A percentile compares a stretch with the other conserved stretches of the same genome.
Evolutionary conservation across 2,888 invertebrate genomes (phyloP).

Genomic region (Drosophila cracens): DNA sequence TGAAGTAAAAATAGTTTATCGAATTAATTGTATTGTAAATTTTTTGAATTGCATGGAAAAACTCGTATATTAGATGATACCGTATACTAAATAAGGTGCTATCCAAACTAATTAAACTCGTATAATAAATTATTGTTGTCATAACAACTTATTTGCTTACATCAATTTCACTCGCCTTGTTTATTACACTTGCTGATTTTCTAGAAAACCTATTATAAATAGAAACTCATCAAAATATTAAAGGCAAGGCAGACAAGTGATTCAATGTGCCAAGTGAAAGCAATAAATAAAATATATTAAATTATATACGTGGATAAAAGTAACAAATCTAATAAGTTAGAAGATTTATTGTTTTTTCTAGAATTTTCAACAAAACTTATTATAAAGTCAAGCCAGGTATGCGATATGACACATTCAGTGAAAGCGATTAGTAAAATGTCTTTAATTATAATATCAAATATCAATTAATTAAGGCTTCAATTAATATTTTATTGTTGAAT

Average conservation of each 20-base stretch:
- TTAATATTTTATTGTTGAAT: conserved; percentile 1
- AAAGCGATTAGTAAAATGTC: not conserved
- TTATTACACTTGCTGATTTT: not conserved
- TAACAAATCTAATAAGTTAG: not conserved
- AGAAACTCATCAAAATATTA: not conserved
- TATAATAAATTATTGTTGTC: not conserved
- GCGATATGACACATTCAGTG: not conserved
- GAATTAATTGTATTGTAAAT: not conserved
- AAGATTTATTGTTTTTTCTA: not conserved
- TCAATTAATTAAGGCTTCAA: not conserved
- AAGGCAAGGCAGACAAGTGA: not conserved
- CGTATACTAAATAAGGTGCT: not conserved
- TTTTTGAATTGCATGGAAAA: not conserved
- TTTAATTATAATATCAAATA: not conserved
- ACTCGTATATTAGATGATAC: not conserved
- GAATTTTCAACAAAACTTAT: not conserved
- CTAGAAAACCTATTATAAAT: not conserved
- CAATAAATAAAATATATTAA: not conserved
- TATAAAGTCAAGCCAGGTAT: not conserved
- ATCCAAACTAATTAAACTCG: not conserved
- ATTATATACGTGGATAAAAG: not conserved
- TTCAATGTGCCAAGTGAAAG: not conserved
- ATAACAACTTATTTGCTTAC: not conserved
- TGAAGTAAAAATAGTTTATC: not conserved
- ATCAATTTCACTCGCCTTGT: not conserved